phyloP scores from a whole-genome alignment of 64 coral and sea anemone genomes.

The Platygyra sinensis region DNA sequence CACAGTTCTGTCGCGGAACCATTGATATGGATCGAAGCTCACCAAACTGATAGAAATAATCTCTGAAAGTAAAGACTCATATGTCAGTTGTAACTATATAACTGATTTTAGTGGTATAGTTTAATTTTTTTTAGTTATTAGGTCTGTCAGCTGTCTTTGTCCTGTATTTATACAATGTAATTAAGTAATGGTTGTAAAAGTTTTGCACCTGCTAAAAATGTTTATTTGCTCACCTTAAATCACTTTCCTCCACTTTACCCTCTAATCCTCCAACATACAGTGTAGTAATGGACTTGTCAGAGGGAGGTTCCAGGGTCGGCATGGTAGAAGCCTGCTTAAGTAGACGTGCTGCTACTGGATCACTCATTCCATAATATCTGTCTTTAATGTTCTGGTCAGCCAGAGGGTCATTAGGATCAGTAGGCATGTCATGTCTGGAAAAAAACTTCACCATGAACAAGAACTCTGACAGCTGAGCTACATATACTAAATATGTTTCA shows the following conservation, averaged over 20 bases:
- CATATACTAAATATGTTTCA: too few species aligned
- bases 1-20: conserved; percentile 99
- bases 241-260: conserved; percentile 93
- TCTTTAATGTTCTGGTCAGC: conserved; percentile 99
- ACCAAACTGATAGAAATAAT: conserved; percentile 99
- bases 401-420: conserved; percentile 94
- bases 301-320: conserved; percentile 83
- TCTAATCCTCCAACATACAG: conserved; percentile 97
- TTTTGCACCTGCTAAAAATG: too few species aligned
- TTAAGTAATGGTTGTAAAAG: too few species aligned
- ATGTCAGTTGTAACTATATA: background rate
- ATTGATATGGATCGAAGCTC: conserved; percentile 97
- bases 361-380: conserved; percentile 97
- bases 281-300: conserved; percentile 93
- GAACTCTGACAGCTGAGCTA: background rate
- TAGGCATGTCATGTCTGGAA: conserved; percentile 97
- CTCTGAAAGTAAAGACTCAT: conserved; percentile 42
- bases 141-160: too few species aligned
- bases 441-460: background rate
- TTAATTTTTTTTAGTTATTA: too few species aligned
- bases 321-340: conserved; percentile 85
- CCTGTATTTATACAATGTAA: too few species aligned
- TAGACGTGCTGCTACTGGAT: conserved; percentile 89
- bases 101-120: too few species aligned
- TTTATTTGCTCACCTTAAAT: conserved; percentile 74